A percentile compares a stretch with the other conserved stretches of the same genome.
Evolutionary conservation across 2,113 vertebrate species (phyloP).

Genomic region (Euleptes europaea): DNA sequence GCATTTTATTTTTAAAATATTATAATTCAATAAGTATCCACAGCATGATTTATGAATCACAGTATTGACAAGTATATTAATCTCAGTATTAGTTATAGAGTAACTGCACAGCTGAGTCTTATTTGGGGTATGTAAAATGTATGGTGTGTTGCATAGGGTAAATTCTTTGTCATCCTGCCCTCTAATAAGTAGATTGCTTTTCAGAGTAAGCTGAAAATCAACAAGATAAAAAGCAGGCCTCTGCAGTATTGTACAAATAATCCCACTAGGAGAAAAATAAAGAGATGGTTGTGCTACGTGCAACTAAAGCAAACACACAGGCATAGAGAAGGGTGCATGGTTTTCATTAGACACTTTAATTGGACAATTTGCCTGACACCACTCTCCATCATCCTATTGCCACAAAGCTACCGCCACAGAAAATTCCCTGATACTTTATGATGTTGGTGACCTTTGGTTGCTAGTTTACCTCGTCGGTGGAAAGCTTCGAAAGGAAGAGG

Average conservation of each 20-base stretch:
- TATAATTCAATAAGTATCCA: not conserved
- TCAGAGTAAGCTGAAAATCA: constrained; percentile 11
- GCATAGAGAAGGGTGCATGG: not conserved
- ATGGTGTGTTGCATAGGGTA: not conserved
- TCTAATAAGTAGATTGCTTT: not conserved
- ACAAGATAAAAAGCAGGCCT: not conserved
- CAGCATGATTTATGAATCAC: not conserved
- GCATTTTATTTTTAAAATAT: not conserved
- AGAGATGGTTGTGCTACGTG: not conserved
- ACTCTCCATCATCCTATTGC: not conserved
- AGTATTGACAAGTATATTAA: not conserved
- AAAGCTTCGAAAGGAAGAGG: not conserved
- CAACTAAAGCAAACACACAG: not conserved
- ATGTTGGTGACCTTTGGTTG: not conserved
- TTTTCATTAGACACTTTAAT: not conserved
- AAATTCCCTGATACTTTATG: not conserved
- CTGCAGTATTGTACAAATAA: constrained; percentile 18
- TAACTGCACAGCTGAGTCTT: not conserved
- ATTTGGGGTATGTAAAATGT: not conserved
- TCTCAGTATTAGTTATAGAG: not conserved
- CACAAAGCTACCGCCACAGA: not conserved
- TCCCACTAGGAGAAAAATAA: not conserved
- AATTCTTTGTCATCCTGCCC: not conserved
- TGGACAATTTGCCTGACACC: not conserved
- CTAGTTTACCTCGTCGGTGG: not conserved